Evolutionary conservation across 2,113 vertebrate species (phyloP), one percentile per base, ranked within the genome.

Genomic region (Lonchura striata): DNA sequence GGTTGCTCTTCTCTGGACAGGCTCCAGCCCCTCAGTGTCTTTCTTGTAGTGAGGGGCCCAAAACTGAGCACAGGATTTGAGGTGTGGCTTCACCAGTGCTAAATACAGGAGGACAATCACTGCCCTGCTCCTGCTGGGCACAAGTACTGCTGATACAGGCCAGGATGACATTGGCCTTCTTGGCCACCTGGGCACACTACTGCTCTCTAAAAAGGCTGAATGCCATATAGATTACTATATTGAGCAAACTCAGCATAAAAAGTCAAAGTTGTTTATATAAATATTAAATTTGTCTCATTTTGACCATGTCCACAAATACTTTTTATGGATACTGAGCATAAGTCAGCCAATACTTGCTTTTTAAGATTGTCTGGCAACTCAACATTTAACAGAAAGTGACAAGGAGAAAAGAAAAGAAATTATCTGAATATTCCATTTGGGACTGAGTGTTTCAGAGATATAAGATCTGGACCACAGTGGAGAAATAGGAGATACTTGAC

Each of bases 331-430:
- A 89, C 8, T 13, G 28, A 76, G 31, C 11, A 1, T 41, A 90
- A 83, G 10, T 68, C 31, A 92, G 23, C 12, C 23, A 75, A 76
- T 68, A 72, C 2, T 64, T 92, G 41, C 7, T 87, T 86, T 88
- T 24, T 39, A 80, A 41, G 35, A 81, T 2, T 66, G 13, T 37
- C 56, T 72, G 28, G 13, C 7, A 82, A 22, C 9, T 37, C 19
- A 77, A 16, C 16, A 39, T 68, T 86, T 92, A 95, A 88, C 49
- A 91, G 27, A 33, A 92, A 65, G 44, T 49, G 42, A 94, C 71
- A 80, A 25, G 31, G 13, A 94, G 19, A 92, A 92, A 82, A 82
- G n/a, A 83, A 84, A 66, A 69, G 8, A 49, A 92, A 86, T 59
- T 49, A 82, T 53, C 33, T 4, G 8, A 47, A 56, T 70, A 86